These are phyloP conservation scores for Drosophila nigritarsus DNA, from an alignment of 2,888 invertebrate genomes.

Conservation along the genomic window DNA sequence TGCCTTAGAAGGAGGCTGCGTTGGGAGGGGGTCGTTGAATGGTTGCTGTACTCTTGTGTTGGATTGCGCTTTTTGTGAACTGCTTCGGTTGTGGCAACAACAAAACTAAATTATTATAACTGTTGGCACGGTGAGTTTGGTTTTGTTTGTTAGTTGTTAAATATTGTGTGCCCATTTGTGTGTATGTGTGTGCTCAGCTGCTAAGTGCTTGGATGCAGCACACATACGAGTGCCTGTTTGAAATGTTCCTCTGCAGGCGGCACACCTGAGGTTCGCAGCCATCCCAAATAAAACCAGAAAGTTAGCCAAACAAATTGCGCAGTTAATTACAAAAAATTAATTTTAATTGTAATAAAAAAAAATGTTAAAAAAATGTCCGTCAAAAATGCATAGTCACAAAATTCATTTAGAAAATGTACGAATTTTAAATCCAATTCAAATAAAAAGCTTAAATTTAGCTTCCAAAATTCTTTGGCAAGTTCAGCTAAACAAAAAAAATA, in stretches of 20 bases:
- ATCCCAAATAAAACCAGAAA: conserved; percentile 9
- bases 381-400: not conserved
- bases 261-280: conserved; percentile 36
- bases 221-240: conserved; percentile 24
- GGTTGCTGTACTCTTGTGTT: conserved; percentile 37
- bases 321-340: not conserved
- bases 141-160: conserved; percentile 54
- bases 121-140: conserved; percentile 42
- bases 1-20: conserved; percentile 1
- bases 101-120: conserved; percentile 65
- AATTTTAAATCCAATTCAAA: not conserved
- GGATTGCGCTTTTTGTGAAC: conserved; percentile 67
- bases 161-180: conserved; percentile 36
- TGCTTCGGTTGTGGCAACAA: conserved; percentile 49
- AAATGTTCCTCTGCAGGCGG: conserved; percentile 21
- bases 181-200: conserved; percentile 39
- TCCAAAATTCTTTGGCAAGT: not conserved
- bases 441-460: not conserved
- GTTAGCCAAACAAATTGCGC: conserved; percentile 7
- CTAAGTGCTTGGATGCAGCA: conserved; percentile 42
- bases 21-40: not conserved
- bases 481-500: not conserved
- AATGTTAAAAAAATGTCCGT: not conserved
- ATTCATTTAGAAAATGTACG: not conserved
- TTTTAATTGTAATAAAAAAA: not conserved